Base-by-base conservation (phyloP, 1,140 invertebrate species). In the Lasioglossum albipes region DNA sequence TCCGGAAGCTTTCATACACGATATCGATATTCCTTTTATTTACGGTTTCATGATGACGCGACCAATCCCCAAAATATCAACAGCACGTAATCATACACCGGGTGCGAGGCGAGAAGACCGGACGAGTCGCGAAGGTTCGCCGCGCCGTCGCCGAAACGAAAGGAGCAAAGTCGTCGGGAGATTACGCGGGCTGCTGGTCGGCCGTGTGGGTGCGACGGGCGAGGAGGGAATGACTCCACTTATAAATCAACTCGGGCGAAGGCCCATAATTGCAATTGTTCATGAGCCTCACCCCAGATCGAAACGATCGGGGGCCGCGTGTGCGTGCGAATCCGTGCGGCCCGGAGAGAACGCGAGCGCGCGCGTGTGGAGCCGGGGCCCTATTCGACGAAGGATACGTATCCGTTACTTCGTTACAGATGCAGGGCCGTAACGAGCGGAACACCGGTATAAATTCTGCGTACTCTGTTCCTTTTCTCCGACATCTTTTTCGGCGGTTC, bases 181-280 rank as follows among this genome's bases (percentile, higher is more conserved):
- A 62, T 74, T 59, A 59, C 72, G 74, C 79, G 66, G 27, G 66
- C 41, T 67, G 66, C 42, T 13, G n/a, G 42, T 31, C 42, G 57
- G 1, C 66, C 54, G 66, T 69, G 84, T 75, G 76, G 74, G 82
- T 68, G 85, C 69, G 79, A 67, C 36, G 22, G 73, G 75, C 61
- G 68, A 80, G 54, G 62, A 82, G 42, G 75, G 69, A 82, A 77
- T 59, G 62, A n/a, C 54, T 31, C 22, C 22, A 81, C 69, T 87
- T 87, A 87, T 87, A 84, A 87, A 87, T 87, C 86, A 84, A 84
- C 74, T 79, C 81, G 82, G 74, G 78, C 81, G 73, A 66, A 84
- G 78, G 83, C 64, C 79, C 74, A 68, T 87, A 87, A 87, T 87
- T 87, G 85, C 83, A 82, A 87, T 87, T 82, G 86, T 87, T 85